Conservation (phyloP, 1,140 invertebrate species). For the Eurosta solidaginis region DNA sequence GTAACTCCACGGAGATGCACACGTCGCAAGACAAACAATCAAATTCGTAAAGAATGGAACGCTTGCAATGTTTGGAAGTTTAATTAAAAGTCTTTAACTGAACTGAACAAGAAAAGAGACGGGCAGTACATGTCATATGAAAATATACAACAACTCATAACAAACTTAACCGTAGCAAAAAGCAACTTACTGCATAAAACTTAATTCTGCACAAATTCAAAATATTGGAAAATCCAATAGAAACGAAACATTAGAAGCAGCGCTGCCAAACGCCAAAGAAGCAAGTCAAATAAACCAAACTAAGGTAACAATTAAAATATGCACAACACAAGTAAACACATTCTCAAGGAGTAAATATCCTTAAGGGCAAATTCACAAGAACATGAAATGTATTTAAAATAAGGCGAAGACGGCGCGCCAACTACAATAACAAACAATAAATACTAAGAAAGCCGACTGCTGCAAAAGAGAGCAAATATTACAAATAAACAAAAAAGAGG, state of each 20-base stretch:
- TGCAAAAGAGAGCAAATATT: not conserved
- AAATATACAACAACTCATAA: no score
- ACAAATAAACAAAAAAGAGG: not conserved
- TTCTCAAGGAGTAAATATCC: conserved; percentile 60
- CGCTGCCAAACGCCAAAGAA: not conserved
- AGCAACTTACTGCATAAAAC: no score
- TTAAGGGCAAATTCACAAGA: conserved; percentile 54
- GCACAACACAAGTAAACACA: conserved; percentile 60
- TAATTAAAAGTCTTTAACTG: conserved; percentile 31
- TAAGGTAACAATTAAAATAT: conserved; percentile 59
- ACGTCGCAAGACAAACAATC: conserved; percentile 7
- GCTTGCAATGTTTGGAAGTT: conserved; percentile 26
- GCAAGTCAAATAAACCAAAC: conserved; percentile 35
- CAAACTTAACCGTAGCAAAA: no score
- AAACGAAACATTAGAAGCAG: not conserved
- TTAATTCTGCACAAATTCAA: not conserved
- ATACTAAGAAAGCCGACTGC: not conserved
- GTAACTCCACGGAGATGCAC: not conserved
- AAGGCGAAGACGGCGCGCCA: conserved; percentile 37
- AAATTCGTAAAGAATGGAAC: not conserved
- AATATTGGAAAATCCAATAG: not conserved
- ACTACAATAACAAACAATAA: conserved; percentile 13
- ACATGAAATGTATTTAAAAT: conserved; percentile 60
- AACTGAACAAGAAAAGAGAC: not conserved
- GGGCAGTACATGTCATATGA: not conserved